Base-by-base conservation (phyloP, 2,888 invertebrate genomes). In the Xestia xanthographa region DNA sequence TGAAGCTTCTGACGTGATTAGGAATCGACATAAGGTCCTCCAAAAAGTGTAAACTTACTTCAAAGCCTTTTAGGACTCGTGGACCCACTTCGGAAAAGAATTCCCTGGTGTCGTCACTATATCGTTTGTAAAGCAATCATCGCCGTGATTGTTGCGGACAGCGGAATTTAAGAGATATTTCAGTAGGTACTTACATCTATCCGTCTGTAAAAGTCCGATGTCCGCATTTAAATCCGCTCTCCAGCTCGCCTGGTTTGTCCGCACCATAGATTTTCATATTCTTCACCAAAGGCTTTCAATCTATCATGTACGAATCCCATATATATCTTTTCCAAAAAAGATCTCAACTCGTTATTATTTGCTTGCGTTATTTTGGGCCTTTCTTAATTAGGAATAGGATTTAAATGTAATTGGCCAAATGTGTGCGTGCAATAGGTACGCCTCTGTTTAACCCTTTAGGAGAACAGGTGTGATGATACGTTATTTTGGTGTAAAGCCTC, bases 401-500 rank as follows among this genome's bases (percentile, higher is more conserved):
- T n/a, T n/a, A n/a, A n/a, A n/a, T n/a, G n/a, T n/a, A n/a, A n/a
- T n/a, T n/a, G n/a, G n/a, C n/a, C n/a, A n/a, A n/a, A 20, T 20
- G 5, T 34, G 34, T 5, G 60, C 29, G 58, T 60, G 6, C 58
- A 17, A 29, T 4, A 62, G 12, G 5, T 62, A 38, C 62, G 2
- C n/a, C 14, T 41, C 63, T n/a, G 63, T 8, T 2, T 29, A n/a
- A 17, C 41, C n/a, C 63, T 38, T 38, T 63, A 41, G 63, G 63
- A 41, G 41, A 63, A 41, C 63, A 41, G 63, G n/a, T 41, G 41
- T 41, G n/a, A 41, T 29, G 20, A 34, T 60, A 34, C 29, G 20
- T 65, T 71, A 71, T 84, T 68, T 58, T 58, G 26, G 70, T 73
- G 70, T 48, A 62, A 66, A 74, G 66, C 85, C 73, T 71, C 14